phyloP scores from a whole-genome alignment of 1,140 invertebrate genomes.

The Oedothorax gibbosus region DNA sequence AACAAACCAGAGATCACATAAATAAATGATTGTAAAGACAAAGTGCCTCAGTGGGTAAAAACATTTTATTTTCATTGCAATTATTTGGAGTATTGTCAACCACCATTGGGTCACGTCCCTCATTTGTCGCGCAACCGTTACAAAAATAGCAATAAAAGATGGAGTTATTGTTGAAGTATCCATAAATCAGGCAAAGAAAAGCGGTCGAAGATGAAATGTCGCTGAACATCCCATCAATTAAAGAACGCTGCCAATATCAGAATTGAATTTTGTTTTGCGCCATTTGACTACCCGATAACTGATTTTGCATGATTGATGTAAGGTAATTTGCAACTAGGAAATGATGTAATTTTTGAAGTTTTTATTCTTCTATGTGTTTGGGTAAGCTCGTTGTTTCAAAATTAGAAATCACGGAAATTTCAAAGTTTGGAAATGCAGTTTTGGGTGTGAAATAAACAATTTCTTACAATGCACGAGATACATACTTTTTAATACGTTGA shows the following conservation, averaged over 20 bases:
- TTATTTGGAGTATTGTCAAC: background rate
- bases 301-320: slow-evolving; percentile 45
- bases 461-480: no score
- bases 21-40: no score
- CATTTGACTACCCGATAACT: background rate
- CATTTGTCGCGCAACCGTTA: slow-evolving; percentile 20
- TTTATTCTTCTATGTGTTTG: background rate
- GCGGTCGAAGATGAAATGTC: slow-evolving; percentile 45
- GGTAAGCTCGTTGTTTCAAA: no score
- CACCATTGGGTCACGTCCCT: background rate
- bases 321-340: slow-evolving; percentile 25
- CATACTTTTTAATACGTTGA: no score
- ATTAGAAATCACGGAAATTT: no score
- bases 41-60: no score
- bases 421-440: no score
- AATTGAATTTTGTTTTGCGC: slow-evolving; percentile 35
- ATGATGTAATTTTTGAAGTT: slow-evolving; percentile 31
- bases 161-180: slow-evolving; percentile 37
- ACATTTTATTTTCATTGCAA: slow-evolving; percentile 1
- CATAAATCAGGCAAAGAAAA: slow-evolving; percentile 48
- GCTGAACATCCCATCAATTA: slow-evolving; percentile 50
- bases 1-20: no score
- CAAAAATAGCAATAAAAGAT: slow-evolving; percentile 41
- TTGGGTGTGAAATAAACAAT: no score
- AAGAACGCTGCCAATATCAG: slow-evolving; percentile 53